Evolutionary conservation across 2,113 vertebrate species (phyloP).

Genomic region (Cebus imitator): DNA sequence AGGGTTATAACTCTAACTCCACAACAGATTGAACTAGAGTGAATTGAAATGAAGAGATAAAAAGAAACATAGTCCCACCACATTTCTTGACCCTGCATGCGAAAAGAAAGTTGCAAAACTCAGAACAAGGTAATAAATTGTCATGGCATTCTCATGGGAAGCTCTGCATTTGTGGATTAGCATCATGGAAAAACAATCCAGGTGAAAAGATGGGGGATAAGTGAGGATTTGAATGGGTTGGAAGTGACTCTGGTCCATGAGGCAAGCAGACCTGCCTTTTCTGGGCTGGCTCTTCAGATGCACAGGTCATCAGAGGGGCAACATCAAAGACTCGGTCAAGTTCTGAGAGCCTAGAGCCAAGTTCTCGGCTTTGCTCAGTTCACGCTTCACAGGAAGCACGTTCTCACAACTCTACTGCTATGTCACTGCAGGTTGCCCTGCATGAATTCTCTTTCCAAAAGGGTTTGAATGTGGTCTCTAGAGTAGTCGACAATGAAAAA

Average conservation of each 20-base stretch:
- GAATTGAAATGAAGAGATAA: neutral
- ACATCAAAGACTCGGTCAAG: rapidly evolving
- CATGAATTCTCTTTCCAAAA: neutral
- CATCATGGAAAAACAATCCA: neutral
- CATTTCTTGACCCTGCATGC: neutral
- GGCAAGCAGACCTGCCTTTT: rapidly evolving
- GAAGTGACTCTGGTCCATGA: rapidly evolving
- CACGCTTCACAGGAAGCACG: rapidly evolving
- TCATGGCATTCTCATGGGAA: neutral
- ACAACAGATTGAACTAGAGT: neutral
- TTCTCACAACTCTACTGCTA: neutral
- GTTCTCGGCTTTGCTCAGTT: neutral
- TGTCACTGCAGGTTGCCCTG: neutral
- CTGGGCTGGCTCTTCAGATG: too few relatives aligned
- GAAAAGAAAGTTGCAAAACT: neutral
- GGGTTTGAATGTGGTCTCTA: neutral
- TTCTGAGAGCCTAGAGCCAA: neutral
- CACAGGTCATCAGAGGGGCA: neutral
- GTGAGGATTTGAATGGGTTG: neutral
- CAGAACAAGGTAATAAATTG: neutral
- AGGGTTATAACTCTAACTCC: neutral
- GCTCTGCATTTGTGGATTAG: neutral
- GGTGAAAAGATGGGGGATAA: neutral
- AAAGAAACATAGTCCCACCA: neutral
- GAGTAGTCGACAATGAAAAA: neutral